A percentile compares a stretch with the other conserved stretches of the same genome.
Conservation (phyloP, 2,888 invertebrate species). For the Gasteruption jaculator region DNA sequence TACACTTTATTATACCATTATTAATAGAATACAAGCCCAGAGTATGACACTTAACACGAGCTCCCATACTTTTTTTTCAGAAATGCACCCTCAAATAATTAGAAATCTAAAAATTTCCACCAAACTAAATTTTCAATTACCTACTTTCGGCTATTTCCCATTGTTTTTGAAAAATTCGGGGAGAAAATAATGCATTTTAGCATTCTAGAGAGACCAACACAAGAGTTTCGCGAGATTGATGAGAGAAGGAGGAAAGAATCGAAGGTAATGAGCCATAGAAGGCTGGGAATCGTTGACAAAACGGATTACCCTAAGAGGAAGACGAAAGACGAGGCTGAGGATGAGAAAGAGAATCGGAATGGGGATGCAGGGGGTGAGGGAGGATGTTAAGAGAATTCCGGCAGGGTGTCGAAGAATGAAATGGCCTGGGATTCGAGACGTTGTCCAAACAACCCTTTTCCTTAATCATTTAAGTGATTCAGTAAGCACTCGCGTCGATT, state of each 20-base stretch:
- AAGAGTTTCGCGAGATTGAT: too few species aligned
- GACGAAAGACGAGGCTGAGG: conserved; percentile 19
- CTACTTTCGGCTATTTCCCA: too few species aligned
- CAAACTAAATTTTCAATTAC: too few species aligned
- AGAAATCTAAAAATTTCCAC: too few species aligned
- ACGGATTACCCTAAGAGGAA: conserved; percentile 44
- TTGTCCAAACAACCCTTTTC: conserved; percentile 52
- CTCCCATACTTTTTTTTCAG: too few species aligned
- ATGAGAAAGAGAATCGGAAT: conserved; percentile 10
- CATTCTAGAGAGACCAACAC: too few species aligned
- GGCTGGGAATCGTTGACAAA: conserved; percentile 46
- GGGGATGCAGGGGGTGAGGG: conserved; percentile 19
- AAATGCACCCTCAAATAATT: too few species aligned
- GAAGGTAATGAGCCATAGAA: conserved; percentile 40
- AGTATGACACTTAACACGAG: too few species aligned
- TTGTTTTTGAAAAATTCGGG: too few species aligned
- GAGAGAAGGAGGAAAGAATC: conserved; percentile 23
- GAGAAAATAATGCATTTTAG: too few species aligned
- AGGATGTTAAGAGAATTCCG: conserved; percentile 22
- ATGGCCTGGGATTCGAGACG: conserved; percentile 38
- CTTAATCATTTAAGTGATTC: conserved; percentile 52
- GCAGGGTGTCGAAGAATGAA: conserved; percentile 35
- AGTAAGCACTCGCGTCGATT: conserved; percentile 43
- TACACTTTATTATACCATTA: too few species aligned
- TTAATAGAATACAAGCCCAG: too few species aligned